phyloP scores from a whole-genome alignment of 2,888 invertebrate species.

The Bhutanitis thaidina region DNA sequence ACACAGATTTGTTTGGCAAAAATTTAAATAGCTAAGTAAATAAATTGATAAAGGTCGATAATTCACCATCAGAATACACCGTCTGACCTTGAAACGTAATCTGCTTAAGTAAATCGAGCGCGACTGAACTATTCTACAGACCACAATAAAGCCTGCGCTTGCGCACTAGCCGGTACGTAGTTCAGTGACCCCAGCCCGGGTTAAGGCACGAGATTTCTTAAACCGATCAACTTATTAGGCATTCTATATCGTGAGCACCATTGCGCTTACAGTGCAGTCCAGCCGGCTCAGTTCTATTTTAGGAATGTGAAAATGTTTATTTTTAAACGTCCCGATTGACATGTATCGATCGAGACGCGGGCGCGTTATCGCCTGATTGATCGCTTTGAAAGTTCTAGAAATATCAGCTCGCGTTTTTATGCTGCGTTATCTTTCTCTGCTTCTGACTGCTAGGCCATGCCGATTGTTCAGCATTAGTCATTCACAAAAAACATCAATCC shows the following conservation, averaged over 20 bases:
- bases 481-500: not conserved
- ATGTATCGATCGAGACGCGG: slow-evolving; percentile 11
- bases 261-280: slow-evolving; percentile 24
- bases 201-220: slow-evolving; percentile 71
- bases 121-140: slow-evolving; percentile 51
- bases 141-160: slow-evolving; percentile 67
- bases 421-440: not conserved
- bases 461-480: not conserved
- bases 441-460: not conserved
- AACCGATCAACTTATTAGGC: slow-evolving; percentile 73
- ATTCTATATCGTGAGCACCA: slow-evolving; percentile 49
- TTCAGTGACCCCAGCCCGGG: slow-evolving; percentile 61
- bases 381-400: slow-evolving; percentile 11
- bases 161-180: slow-evolving; percentile 51
- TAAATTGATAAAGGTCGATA: not conserved
- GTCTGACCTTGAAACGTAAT: slow-evolving; percentile 50
- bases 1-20: too few species aligned
- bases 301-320: slow-evolving; percentile 35
- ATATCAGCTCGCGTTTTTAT: not conserved
- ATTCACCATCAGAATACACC: slow-evolving; percentile 4
- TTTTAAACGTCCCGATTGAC: slow-evolving; percentile 24
- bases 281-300: slow-evolving; percentile 41
- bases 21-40: too few species aligned
- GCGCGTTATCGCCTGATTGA: slow-evolving; percentile 15
- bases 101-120: slow-evolving; percentile 32